Evolutionary conservation across 2,888 invertebrate genomes (phyloP).

Genomic region (Sepioteuthis lessoniana): DNA sequence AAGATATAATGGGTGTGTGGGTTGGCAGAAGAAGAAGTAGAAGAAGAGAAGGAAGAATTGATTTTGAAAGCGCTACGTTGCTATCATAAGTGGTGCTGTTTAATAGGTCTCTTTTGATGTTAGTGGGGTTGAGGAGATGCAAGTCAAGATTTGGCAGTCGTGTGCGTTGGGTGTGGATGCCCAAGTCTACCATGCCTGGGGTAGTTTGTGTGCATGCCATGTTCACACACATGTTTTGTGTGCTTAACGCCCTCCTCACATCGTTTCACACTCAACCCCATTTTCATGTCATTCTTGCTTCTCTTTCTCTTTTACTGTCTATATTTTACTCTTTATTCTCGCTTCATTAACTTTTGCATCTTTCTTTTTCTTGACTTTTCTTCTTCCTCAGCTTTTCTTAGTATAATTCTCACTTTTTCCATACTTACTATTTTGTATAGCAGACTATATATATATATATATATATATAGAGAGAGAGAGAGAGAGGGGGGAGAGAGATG

Average conservation of each 20-base stretch:
- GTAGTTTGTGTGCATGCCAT: slow-evolving; percentile 3
- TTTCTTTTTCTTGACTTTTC: too few relatives aligned
- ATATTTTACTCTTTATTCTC: background rate
- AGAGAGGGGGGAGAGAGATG: too few relatives aligned
- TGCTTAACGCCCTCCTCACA: background rate
- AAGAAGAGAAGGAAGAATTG: background rate
- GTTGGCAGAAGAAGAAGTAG: background rate
- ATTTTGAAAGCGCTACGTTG: background rate
- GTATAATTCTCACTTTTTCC: too few relatives aligned
- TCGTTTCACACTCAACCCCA: background rate
- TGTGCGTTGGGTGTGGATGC: background rate
- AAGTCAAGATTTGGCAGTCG: too few relatives aligned
- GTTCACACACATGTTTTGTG: background rate
- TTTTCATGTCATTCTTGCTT: background rate
- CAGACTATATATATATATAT: too few relatives aligned
- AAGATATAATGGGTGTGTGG: background rate
- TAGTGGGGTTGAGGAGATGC: background rate
- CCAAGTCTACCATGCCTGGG: background rate
- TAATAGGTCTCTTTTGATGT: background rate
- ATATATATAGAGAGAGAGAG: too few relatives aligned
- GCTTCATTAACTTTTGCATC: background rate
- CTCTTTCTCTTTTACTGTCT: background rate
- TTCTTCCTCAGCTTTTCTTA: too few relatives aligned
- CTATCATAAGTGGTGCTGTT: background rate
- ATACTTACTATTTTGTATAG: too few relatives aligned